Evolutionary conservation across 2,888 invertebrate species (phyloP).

Genomic region (Steromphala cineraria): DNA sequence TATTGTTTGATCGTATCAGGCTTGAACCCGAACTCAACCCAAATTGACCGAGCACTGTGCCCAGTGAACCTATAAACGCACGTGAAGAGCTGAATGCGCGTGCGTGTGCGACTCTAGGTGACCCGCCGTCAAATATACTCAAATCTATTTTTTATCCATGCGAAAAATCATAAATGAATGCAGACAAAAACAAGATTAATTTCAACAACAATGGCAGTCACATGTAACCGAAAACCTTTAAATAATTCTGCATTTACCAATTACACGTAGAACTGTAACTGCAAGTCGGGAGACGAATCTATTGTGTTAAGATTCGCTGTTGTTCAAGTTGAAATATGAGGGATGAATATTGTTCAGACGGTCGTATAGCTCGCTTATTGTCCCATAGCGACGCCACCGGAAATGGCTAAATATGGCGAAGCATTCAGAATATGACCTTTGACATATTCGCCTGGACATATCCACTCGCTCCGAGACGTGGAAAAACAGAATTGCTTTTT

Average conservation of each 20-base stretch:
- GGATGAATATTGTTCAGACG: background rate
- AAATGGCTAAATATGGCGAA: slow-evolving; percentile 6
- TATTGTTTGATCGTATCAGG: no score
- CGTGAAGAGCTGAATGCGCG: background rate
- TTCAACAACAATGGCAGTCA: background rate
- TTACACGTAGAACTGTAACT: background rate
- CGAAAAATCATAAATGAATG: slow-evolving; percentile 1
- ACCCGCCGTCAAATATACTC: background rate
- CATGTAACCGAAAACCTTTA: background rate
- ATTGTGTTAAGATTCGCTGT: background rate
- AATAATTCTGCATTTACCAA: background rate
- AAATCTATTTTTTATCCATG: background rate
- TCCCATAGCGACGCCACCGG: background rate
- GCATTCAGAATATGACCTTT: background rate
- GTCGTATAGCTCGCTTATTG: background rate
- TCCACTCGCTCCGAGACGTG: background rate
- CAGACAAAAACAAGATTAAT: background rate
- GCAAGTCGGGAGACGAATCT: background rate
- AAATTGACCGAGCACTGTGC: no score
- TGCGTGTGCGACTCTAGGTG: background rate
- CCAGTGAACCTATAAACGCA: no score
- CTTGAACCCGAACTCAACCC: no score
- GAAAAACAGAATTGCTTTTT: background rate
- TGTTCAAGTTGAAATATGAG: slow-evolving; percentile 8
- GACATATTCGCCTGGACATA: background rate